A percentile compares a stretch with the other conserved stretches of the same genome.
Conservation (phyloP, 2,888 invertebrate species). For the Ectemnius cavifrons region DNA sequence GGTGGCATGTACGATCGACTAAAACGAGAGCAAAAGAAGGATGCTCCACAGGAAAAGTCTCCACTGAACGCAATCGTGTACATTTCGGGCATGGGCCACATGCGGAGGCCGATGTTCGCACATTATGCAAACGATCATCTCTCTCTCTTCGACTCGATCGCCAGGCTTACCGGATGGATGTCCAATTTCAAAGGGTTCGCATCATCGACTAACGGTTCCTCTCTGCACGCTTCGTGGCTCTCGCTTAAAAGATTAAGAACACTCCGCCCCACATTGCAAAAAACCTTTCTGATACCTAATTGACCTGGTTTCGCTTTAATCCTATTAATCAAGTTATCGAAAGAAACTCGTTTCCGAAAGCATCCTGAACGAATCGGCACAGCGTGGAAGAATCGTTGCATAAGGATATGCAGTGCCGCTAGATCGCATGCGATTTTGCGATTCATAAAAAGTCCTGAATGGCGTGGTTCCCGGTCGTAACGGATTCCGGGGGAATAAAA, state of each 20-base stretch:
- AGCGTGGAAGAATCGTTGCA: no score
- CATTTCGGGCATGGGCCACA: no score
- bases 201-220: conserved; percentile 43
- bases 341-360: no score
- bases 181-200: conserved; percentile 35
- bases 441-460: conserved; percentile 5
- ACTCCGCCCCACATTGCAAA: no score
- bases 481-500: conserved; percentile 30
- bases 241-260: no score
- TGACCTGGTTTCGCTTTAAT: no score
- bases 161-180: conserved; percentile 42
- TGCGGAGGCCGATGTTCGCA: conserved; percentile 22
- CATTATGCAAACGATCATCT: conserved; percentile 28
- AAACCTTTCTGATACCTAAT: no score
- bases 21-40: neutral
- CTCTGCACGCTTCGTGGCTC: conserved; percentile 17
- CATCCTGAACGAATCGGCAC: no score
- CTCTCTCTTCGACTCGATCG: conserved; percentile 30
- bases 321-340: no score
- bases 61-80: neutral
- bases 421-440: neutral
- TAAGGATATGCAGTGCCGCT: no score
- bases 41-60: conserved; percentile 22
- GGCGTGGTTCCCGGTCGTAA: conserved; percentile 32
- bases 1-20: neutral